Evolutionary conservation across 2,888 invertebrate species (phyloP).

Genomic region (Leucoptera coffeella): DNA sequence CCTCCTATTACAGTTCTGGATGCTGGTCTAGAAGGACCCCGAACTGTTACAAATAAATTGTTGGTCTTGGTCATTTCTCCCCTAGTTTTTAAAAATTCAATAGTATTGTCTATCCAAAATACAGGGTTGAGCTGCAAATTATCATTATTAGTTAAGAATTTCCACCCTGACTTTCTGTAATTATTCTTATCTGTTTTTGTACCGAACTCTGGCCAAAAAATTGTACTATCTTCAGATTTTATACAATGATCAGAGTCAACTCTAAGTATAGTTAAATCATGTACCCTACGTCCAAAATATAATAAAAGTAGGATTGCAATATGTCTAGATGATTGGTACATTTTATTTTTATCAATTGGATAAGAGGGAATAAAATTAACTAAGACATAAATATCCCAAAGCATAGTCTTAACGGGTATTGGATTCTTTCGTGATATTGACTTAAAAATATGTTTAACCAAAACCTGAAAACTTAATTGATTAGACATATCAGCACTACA

Average conservation of each 20-base stretch:
- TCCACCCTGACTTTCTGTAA: background rate
- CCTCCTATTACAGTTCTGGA: slow-evolving; percentile 1
- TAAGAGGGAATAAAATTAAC: background rate
- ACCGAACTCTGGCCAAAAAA: background rate
- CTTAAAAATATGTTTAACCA: background rate
- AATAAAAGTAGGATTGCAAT: background rate
- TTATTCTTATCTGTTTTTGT: background rate
- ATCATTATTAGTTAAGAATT: background rate
- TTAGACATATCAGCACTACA: background rate
- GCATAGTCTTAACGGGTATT: background rate
- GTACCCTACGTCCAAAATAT: background rate
- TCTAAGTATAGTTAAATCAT: background rate
- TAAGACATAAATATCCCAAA: background rate
- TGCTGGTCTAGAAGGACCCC: background rate
- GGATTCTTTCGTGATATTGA: background rate
- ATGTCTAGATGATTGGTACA: background rate
- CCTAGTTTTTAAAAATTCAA: background rate
- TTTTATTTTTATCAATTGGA: background rate
- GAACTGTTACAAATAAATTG: background rate
- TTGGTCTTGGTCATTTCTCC: background rate
- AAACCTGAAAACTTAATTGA: background rate
- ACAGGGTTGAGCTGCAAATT: background rate
- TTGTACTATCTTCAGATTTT: background rate
- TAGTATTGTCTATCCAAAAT: slow-evolving; percentile 1
- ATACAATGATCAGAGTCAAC: background rate